These are phyloP conservation scores for Synergus gifuensis DNA, from an alignment of 2,888 invertebrate genomes.

Conservation along the genomic window DNA sequence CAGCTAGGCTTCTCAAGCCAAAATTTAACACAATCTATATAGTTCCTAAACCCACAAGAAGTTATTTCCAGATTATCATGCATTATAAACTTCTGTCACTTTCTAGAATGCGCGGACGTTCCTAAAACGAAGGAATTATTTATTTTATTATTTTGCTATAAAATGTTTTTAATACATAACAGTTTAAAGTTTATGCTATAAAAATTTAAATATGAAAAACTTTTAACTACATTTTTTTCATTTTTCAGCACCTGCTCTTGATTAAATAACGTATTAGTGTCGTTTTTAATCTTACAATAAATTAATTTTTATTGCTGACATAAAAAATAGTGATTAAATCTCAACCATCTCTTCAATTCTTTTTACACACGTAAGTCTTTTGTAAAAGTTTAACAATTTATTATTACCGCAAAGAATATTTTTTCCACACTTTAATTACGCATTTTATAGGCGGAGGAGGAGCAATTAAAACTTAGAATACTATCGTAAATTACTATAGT, in stretches of 20 bases:
- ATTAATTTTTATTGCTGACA: background rate
- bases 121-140: background rate
- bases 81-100: conserved; percentile 10
- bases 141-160: background rate
- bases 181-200: background rate
- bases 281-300: background rate
- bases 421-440: conserved; percentile 30
- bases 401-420: conserved; percentile 19
- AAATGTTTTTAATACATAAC: background rate
- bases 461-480: conserved; percentile 24
- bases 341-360: background rate
- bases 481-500: background rate
- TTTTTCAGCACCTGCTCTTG: background rate
- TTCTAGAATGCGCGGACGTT: conserved; percentile 1
- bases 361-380: background rate
- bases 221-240: background rate
- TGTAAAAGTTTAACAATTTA: conserved; percentile 1
- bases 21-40: background rate
- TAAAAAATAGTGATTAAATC: conserved; percentile 2
- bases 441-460: conserved; percentile 14
- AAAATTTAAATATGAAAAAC: background rate
- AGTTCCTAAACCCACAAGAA: background rate
- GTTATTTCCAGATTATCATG: conserved; percentile 9
- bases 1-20: background rate
- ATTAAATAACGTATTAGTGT: background rate